These are phyloP conservation scores for Amblyjoppa fuscipennis DNA, from an alignment of 2,888 invertebrate species.

Conservation along the genomic window DNA sequence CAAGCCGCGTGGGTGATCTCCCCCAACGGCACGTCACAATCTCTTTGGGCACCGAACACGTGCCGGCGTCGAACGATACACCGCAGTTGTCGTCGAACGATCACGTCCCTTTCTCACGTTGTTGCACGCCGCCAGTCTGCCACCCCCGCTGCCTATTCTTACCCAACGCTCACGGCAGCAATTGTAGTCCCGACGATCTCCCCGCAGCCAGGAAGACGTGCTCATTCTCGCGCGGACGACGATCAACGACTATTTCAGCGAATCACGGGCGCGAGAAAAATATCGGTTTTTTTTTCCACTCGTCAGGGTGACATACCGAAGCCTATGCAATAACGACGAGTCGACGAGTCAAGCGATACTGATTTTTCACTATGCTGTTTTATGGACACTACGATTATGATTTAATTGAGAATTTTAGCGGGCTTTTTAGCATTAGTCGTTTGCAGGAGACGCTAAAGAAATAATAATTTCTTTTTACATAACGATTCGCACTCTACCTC, in stretches of 20 bases:
- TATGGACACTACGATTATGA: not conserved
- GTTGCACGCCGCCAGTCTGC: not conserved
- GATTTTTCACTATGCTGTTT: not conserved
- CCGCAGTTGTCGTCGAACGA: not conserved
- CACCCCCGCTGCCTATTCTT: constrained; percentile 20
- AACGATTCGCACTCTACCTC: constrained; percentile 13
- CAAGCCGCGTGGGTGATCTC: constrained; percentile 43
- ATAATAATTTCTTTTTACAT: not conserved
- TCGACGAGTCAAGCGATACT: not conserved
- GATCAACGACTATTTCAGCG: not conserved
- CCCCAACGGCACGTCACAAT: constrained; percentile 39
- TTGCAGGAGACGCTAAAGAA: not conserved
- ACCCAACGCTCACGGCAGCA: not conserved
- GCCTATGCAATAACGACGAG: not conserved
- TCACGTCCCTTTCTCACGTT: constrained; percentile 30
- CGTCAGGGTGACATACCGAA: constrained; percentile 5
- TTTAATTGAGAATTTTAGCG: not conserved
- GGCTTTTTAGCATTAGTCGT: not conserved
- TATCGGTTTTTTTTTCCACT: not conserved
- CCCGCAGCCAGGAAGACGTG: constrained; percentile 23
- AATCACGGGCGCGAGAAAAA: not conserved
- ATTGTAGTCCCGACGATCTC: constrained; percentile 25
- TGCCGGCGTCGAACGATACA: constrained; percentile 27
- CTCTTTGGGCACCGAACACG: constrained; percentile 48
- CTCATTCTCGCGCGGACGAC: constrained; percentile 29